Percentiles rank a stretch among this genome's conserved stretches.
phyloP scores from a whole-genome alignment of 2,888 invertebrate species.

The Calameuta pallipes region DNA sequence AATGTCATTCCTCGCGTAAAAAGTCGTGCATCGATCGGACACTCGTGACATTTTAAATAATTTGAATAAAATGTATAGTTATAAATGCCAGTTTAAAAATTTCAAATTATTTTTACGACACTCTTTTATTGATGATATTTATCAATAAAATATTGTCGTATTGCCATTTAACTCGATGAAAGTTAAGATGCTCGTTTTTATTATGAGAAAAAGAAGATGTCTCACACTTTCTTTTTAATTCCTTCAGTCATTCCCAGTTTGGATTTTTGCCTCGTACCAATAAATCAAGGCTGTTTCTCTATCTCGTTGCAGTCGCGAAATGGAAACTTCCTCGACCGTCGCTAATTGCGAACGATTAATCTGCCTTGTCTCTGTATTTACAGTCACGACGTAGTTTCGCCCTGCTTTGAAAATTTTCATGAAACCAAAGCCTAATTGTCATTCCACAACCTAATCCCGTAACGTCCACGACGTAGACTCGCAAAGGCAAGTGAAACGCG shows the following conservation, averaged over 20 bases:
- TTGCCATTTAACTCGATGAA: too few species aligned
- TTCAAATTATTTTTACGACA: too few species aligned
- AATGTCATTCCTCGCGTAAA: too few species aligned
- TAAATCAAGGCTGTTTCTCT: background rate
- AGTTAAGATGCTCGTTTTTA: too few species aligned
- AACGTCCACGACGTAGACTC: background rate
- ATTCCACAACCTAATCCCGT: background rate
- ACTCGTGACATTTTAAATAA: too few species aligned
- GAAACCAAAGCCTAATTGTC: background rate
- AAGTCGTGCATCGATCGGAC: too few species aligned
- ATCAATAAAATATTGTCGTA: too few species aligned
- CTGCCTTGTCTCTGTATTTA: background rate
- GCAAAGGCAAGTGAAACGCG: background rate
- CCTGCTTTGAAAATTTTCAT: background rate
- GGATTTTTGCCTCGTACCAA: background rate
- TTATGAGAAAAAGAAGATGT: too few species aligned
- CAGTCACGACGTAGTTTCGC: background rate
- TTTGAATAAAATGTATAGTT: too few species aligned
- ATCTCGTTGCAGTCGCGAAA: background rate
- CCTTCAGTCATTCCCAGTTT: background rate
- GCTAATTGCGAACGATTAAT: background rate
- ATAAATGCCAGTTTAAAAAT: too few species aligned
- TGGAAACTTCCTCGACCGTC: background rate
- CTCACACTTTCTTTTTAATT: too few species aligned
- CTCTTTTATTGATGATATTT: too few species aligned